Evolutionary conservation across 2,888 invertebrate genomes (phyloP).

Genomic region (Helobdella robusta): DNA sequence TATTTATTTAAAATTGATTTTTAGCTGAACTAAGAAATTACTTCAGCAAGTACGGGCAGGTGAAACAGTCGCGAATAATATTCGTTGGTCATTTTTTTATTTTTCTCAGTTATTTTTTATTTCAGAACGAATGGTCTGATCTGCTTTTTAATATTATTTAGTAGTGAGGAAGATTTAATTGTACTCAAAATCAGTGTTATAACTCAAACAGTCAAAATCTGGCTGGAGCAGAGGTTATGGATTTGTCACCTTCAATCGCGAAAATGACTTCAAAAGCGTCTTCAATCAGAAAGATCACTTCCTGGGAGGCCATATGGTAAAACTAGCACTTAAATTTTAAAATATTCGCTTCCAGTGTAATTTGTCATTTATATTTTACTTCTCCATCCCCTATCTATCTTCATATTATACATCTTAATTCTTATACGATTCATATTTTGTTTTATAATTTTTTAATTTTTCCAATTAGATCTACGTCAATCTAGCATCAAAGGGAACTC

Average conservation of each 20-base stretch:
- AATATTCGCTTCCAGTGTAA: no score
- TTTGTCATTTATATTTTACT: no score
- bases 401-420: no score
- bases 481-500: neutral
- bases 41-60: conserved; percentile 20
- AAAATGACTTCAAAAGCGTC: neutral
- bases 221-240: conserved; percentile 26
- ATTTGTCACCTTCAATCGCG: conserved; percentile 18
- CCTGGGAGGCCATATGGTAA: conserved; percentile 22
- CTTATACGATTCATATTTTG: no score
- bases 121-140: no score
- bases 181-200: neutral
- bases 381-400: no score
- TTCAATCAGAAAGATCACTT: conserved; percentile 22
- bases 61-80: neutral
- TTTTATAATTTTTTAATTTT: neutral
- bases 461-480: neutral
- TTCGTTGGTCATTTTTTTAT: conserved; percentile 22
- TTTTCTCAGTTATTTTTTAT: neutral
- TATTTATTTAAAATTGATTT: neutral
- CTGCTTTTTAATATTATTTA: neutral
- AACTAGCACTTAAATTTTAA: neutral
- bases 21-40: conserved; percentile 21
- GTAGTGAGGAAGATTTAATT: neutral
- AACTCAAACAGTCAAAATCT: neutral